A percentile compares a stretch with the other conserved stretches of the same genome.
These are phyloP conservation scores for Dyspetes luteomarginatus DNA, from an alignment of 2,888 invertebrate genomes.

Conservation along the genomic window DNA sequence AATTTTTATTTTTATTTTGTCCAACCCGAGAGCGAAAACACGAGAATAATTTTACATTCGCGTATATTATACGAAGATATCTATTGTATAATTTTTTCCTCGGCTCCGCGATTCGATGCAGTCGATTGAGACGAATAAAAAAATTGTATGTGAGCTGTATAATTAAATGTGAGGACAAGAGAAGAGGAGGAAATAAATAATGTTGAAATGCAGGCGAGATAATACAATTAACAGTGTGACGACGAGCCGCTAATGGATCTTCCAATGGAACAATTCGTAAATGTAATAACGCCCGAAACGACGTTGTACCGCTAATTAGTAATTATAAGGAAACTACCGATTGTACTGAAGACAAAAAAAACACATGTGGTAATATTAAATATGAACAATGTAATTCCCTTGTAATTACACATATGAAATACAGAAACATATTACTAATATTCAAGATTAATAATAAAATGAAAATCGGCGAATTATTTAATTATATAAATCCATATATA, in stretches of 20 bases:
- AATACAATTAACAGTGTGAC: conserved; percentile 45
- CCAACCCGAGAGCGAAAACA: neutral
- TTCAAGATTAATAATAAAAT: conserved; percentile 71
- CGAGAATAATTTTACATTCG: conserved; percentile 3
- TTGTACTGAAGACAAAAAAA: conserved; percentile 64
- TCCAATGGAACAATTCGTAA: conserved; percentile 67
- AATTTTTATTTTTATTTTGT: neutral
- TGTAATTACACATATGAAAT: conserved; percentile 77
- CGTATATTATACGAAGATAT: conserved; percentile 2
- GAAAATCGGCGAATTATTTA: conserved; percentile 37
- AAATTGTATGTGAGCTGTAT: conserved; percentile 54
- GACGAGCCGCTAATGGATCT: conserved; percentile 64
- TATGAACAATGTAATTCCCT: conserved; percentile 74
- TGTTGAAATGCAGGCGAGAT: conserved; percentile 35
- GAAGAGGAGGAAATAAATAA: neutral
- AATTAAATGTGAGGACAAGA: conserved; percentile 52
- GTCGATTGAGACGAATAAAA: conserved; percentile 54
- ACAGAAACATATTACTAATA: conserved; percentile 77
- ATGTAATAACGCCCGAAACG: conserved; percentile 62
- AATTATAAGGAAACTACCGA: conserved; percentile 66
- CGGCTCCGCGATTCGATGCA: conserved; percentile 58
- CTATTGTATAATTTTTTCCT: conserved; percentile 36
- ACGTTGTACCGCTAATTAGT: conserved; percentile 65
- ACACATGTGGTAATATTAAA: conserved; percentile 67
- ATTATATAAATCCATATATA: neutral